Evolutionary conservation across 2,113 vertebrate species (phyloP), one percentile per base, ranked within the genome.

Genomic region (Chionodraco myersi): DNA sequence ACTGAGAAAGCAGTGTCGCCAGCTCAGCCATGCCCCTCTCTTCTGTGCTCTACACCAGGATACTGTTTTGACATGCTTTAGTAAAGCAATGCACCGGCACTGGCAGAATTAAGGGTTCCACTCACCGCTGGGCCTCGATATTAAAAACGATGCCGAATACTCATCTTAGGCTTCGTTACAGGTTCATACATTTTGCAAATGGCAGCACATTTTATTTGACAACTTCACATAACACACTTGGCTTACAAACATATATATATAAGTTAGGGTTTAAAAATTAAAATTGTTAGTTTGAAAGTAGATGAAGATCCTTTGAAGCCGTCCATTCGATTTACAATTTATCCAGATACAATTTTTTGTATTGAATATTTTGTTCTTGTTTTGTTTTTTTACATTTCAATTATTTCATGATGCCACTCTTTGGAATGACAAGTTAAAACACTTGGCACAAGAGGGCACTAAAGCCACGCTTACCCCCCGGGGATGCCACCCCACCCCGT

Each of bases 391-490:
- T 11, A 45, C 6, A 7, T 72, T 60, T 36, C 1, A 49, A 1
- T 9, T 48, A 44, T 36, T 49, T 73, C 9, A 1, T 73, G 6
- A 10, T 30, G 15, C 59, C 36, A 36, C 52, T 34, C 30, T 56
- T 18, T 13, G 65, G 2, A 71, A 57, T 52, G 58, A n/a, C 58
- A 72, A 52, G 66, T 86, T 53, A 52, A 80, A 89, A 47, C 74
- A 72, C 65, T 88, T 82, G 82, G 91, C 94, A 93, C 92, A 92
- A 94, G 93, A 94, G 91, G 94, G 93, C 92, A 92, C 92, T 86
- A 80, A 85, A 91, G 80, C 70, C 89, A 87, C 77, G 72, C 84
- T 65, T 86, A 88, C 89, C 91, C 88, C 91, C 90, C 41, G 57
- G 91, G 89, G 89, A 70, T 80, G 75, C 82, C 80, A 82, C 76